Evolutionary conservation across 92 coral and sea anemone genomes (phyloP), one percentile per base, ranked within the genome.

Genomic region (Paragorgia papillata): DNA sequence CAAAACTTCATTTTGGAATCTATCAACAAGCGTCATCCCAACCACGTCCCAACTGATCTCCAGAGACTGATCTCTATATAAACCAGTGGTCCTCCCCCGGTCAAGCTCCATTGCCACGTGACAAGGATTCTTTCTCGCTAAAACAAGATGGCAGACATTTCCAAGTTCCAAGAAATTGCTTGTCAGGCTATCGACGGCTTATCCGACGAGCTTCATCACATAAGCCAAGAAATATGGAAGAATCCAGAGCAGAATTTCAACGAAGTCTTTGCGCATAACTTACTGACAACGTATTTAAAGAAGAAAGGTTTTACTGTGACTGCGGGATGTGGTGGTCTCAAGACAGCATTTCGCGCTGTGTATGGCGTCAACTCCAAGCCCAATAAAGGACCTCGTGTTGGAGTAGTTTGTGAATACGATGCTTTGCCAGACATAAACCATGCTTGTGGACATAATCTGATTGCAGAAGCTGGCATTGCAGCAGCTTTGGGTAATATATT

Each of bases 401-500:
- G 97, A 0, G 60, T 92, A 28, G 33, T 92, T 27, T 92, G 97
- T 69, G 97, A 92, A 60, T 92, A 88, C 48, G 97, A 92, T 48
- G 97, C 97, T 3, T 68, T 92, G 41, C 97, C 97, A 19, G 91
- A 84, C 0, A 88, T 92, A 14, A 89, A 96, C n/a, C 97, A 92
- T 79, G 97, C 89, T 24, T 92, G 97, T 84, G 97, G 97, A 0
- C 97, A 92, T 60, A 92, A 92, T 60, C 88, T 92, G 20, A 92
- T 92, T 18, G 85, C 97, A 3, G 97, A 90, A 66, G 90, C 89
- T 60, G 97, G 97, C 6, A 96, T 86, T 26, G 97, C 91, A 0
- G 96, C 96, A 26, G 97, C 96, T 6, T 27, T 90, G 31, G 97
- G 97, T 90, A 67, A 80, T 89, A 9, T 37, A 24, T 51, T n/a